Conservation (phyloP, 1,140 invertebrate genomes). For the Condylostylus longicornis region DNA sequence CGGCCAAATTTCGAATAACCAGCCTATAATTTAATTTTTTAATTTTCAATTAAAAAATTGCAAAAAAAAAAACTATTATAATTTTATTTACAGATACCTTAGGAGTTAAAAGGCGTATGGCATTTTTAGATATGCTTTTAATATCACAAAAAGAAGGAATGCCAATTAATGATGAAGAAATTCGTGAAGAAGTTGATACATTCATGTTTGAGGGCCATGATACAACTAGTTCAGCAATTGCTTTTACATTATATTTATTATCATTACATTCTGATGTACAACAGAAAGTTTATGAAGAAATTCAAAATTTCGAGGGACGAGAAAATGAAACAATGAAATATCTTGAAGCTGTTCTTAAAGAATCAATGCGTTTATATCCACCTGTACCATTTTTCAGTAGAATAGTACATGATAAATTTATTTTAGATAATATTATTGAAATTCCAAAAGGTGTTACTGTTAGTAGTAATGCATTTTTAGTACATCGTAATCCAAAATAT, state of each 20-base stretch:
- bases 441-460: conserved; percentile 37
- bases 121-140: conserved; percentile 68
- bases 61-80: not conserved
- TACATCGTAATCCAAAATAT: conserved; percentile 43
- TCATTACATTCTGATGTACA: conserved; percentile 46
- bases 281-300: conserved; percentile 44
- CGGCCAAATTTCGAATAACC: too few species aligned
- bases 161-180: conserved; percentile 43
- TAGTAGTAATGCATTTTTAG: conserved; percentile 32
- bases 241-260: conserved; percentile 44
- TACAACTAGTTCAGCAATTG: conserved; percentile 48
- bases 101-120: conserved; percentile 38
- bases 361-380: conserved; percentile 46
- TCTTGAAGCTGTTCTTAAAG: conserved; percentile 51
- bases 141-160: conserved; percentile 38
- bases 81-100: too few species aligned
- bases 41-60: not conserved
- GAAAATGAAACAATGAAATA: conserved; percentile 45
- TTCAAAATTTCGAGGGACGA: conserved; percentile 35
- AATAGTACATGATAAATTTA: conserved; percentile 35
- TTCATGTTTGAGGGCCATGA: conserved; percentile 71
- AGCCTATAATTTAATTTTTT: too few species aligned
- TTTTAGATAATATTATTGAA: conserved; percentile 20
- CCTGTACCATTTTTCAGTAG: conserved; percentile 51
- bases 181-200: conserved; percentile 69